A percentile compares a stretch with the other conserved stretches of the same genome.
Evolutionary conservation across 2,888 invertebrate genomes (phyloP).

Genomic region (Polyommatus icarus): DNA sequence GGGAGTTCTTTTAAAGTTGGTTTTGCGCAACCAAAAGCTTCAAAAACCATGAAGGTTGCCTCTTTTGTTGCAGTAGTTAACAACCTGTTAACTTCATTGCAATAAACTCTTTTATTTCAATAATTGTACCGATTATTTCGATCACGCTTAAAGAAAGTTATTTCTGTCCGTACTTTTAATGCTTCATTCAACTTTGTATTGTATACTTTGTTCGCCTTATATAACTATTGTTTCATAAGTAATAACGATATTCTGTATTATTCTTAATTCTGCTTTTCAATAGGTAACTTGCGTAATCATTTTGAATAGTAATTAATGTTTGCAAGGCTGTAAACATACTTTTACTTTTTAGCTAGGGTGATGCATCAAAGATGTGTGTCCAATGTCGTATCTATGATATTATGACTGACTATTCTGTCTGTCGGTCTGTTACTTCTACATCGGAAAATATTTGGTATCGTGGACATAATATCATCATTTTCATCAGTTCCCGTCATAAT

Average conservation of each 20-base stretch:
- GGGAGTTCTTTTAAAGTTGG: not conserved
- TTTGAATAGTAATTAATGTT: not conserved
- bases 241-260: not conserved
- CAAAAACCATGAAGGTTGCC: not conserved
- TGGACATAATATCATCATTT: no score
- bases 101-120: constrained; percentile 38
- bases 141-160: constrained; percentile 39
- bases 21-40: constrained; percentile 16
- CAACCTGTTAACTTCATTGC: constrained; percentile 54
- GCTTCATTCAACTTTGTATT: not conserved
- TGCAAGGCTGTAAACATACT: not conserved
- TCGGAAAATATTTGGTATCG: no score
- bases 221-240: not conserved
- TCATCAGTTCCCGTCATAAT: no score
- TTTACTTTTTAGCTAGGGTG: not conserved
- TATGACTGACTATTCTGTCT: no score
- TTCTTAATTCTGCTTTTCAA: not conserved
- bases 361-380: no score
- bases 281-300: not conserved
- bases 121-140: constrained; percentile 33
- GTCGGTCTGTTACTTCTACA: no score
- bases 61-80: constrained; percentile 43
- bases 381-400: no score
- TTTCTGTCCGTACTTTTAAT: constrained; percentile 10
- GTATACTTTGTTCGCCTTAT: not conserved